These are phyloP conservation scores for Monopterus albus DNA, from an alignment of 2,113 vertebrate genomes.

Conservation along the genomic window DNA sequence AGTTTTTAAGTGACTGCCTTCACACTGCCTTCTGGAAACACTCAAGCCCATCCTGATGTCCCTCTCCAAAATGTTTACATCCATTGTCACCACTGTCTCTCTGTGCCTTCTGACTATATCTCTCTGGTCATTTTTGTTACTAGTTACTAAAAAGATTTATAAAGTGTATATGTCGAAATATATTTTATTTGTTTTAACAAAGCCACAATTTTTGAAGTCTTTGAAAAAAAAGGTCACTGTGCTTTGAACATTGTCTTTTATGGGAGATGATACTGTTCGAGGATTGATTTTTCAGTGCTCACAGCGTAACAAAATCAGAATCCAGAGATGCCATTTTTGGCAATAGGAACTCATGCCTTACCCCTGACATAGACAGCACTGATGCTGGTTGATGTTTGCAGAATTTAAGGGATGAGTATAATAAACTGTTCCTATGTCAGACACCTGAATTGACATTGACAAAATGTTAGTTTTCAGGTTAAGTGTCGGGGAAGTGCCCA, in stretches of 20 bases:
- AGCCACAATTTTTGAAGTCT: constrained; percentile 17
- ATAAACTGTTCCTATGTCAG: neutral
- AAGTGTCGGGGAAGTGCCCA: constrained; percentile 14
- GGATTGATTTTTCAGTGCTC: constrained; percentile 12
- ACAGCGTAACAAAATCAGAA: constrained; percentile 27
- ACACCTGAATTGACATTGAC: no score
- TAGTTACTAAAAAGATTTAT: constrained; percentile 65
- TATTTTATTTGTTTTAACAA: constrained; percentile 75
- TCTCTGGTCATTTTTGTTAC: constrained; percentile 63
- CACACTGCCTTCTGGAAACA: constrained; percentile 76
- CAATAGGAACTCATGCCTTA: constrained; percentile 20
- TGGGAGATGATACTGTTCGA: constrained; percentile 16
- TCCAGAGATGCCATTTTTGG: constrained; percentile 30
- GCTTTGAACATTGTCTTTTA: constrained; percentile 18
- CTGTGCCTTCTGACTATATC: constrained; percentile 79
- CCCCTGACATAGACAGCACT: constrained; percentile 16
- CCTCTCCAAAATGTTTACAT: constrained; percentile 71
- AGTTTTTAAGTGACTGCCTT: constrained; percentile 68
- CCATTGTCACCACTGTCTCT: constrained; percentile 64
- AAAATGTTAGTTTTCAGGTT: constrained; percentile 4
- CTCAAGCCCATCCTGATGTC: constrained; percentile 25
- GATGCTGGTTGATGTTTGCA: constrained; percentile 9
- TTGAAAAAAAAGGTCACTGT: constrained; percentile 15
- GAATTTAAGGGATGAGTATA: neutral
- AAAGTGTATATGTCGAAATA: constrained; percentile 65